Base-by-base conservation (phyloP, 2,888 invertebrate genomes). In the Pyrocoelia pectoralis region DNA sequence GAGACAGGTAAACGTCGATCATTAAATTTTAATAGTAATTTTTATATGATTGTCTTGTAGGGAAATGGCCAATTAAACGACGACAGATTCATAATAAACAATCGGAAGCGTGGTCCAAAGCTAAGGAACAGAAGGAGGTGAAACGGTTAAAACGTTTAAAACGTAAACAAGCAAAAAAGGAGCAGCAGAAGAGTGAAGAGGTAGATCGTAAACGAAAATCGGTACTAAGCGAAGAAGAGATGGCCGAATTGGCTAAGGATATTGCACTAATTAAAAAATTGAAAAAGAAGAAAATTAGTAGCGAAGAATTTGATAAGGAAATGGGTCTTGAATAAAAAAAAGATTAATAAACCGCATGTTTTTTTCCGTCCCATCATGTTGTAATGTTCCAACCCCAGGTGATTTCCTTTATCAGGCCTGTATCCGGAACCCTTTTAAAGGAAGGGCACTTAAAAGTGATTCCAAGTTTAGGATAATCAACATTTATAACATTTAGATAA, bases 181-280 rank as follows among this genome's bases (percentile, higher is more conserved):
- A 83, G 69, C 74, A 83, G 38, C 81, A 82, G 60, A 81, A 82
- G 68, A 79, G 76, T 64, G 75, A 75, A 48, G 69, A 72, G 41
- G 80, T 76, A 69, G 84, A 83, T 73, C 83, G 81, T 71, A 82
- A 82, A 72, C 75, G 79, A 66, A 82, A 80, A 75, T 78, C 48
- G 69, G 82, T 85, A 70, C 85, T 89, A 33, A 88, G 86, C 1
- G 86, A 90, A 72, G 90, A 91, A 68, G 94, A 95, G 73, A 76
- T 93, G 18, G 87, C 87, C 24, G 93, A 94, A 74, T 75, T 95
- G 50, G 90, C 90, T 5, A 89, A 87, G 56, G 96, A 97, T 77
- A 88, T 94, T 51, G 87, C 91, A 4, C 83, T 96, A 17, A 87
- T 95, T 64, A 97, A 95, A 78, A 94, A 93, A 74, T 82, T 94